Conservation (phyloP, 2,888 invertebrate species). For the Therioaphis trifolii region DNA sequence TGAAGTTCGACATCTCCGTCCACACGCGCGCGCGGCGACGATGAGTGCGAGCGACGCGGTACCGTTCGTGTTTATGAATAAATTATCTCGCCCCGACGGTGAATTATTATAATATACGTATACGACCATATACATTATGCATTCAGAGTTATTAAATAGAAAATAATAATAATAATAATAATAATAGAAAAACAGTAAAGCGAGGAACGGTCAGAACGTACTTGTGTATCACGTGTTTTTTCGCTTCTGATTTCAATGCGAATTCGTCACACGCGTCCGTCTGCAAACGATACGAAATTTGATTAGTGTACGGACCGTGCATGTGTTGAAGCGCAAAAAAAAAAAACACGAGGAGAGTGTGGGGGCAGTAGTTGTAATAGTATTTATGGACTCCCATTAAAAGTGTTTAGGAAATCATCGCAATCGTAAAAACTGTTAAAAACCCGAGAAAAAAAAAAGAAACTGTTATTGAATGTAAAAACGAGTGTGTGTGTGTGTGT, state of each 20-base stretch:
- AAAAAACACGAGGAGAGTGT: slow-evolving; percentile 3
- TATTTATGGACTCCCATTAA: too few relatives aligned
- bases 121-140: too few relatives aligned
- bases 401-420: slow-evolving; percentile 28
- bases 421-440: too few relatives aligned
- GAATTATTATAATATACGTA: not conserved
- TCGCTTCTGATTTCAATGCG: slow-evolving; percentile 37
- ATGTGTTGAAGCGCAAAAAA: not conserved
- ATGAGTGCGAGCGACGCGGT: too few relatives aligned
- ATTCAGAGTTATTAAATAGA: slow-evolving; percentile 33
- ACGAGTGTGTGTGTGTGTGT: too few relatives aligned
- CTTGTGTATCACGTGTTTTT: too few relatives aligned
- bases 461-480: too few relatives aligned
- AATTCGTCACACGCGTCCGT: slow-evolving; percentile 52
- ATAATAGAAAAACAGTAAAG: slow-evolving; percentile 20
- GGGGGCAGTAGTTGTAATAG: too few relatives aligned
- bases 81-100: slow-evolving; percentile 9
- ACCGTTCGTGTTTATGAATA: slow-evolving; percentile 17
- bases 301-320: slow-evolving; percentile 27
- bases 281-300: slow-evolving; percentile 47
- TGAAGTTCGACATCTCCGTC: slow-evolving; percentile 18
- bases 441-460: too few relatives aligned
- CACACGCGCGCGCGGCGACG: too few relatives aligned
- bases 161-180: not conserved
- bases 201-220: not conserved